Base-by-base conservation (phyloP, 2,113 vertebrate genomes). In the Parotia lawesii region DNA sequence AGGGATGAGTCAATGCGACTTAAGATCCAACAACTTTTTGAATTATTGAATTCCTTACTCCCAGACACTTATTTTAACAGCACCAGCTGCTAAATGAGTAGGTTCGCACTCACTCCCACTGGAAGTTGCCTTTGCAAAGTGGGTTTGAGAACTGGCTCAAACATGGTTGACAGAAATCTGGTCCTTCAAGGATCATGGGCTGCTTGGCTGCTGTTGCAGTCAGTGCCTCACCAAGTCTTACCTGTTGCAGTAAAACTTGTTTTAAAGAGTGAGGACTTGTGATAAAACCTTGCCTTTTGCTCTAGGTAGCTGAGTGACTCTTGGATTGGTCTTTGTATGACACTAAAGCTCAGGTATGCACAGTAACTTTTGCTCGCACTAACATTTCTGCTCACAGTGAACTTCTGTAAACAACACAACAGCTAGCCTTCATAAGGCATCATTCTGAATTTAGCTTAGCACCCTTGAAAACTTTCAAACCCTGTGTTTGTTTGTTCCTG, bases 1-100 rank as follows among this genome's bases (percentile, higher is more conserved):
- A 48, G 51, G 78, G 91, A 94, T 91, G 85, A 96, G 48, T 95
- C 93, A 95, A 51, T 4, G 4, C 19, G 24, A 67, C 87, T 91
- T 70, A 85, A 89, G 37, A 76, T 93, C 67, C 75, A 95, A 33
- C 22, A 84, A 62, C n/a, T 80, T 94, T 56, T 67, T 84, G 56
- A 93, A 80, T 92, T 91, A 80, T 29, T 78, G 73, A 82, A 62
- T 87, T 91, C 47, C 40, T 79, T 75, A 48, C 31, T 91, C 51
- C 48, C 78, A 83, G 82, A 62, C 61, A 51, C 22, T 93, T 74
- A 51, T 8, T 95, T 85, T 78, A 93, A 61, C n/a, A 58, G 23
- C 15, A 2, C 20, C 75, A 77, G 79, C 78, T 93, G 71, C 69
- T 69, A 57, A 38, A 18, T 0, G 0, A 79, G 25, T 71, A 79